Conservation (phyloP, 2,113 vertebrate genomes). For the Forbesichthys papilliferus region DNA sequence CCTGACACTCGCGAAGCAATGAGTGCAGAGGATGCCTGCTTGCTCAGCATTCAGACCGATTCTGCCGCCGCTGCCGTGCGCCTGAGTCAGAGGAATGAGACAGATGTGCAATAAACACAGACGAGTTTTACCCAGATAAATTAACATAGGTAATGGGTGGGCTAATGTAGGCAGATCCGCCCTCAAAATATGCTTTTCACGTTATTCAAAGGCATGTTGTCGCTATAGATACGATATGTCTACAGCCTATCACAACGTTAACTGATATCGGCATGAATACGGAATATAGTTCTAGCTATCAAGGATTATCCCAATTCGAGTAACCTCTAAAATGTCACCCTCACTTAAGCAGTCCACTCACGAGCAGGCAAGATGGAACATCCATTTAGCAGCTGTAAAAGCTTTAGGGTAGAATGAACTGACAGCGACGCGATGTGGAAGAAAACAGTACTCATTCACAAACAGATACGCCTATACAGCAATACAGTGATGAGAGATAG, state of each 20-base stretch:
- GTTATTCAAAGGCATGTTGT: too few relatives aligned
- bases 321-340: constrained; percentile 43
- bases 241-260: not conserved
- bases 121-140: too few relatives aligned
- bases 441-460: not conserved
- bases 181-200: constrained; percentile 12
- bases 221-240: not conserved
- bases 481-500: not conserved
- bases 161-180: too few relatives aligned
- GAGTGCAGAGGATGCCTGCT: constrained; percentile 29
- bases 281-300: not conserved
- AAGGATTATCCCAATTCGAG: constrained; percentile 16
- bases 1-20: constrained; percentile 13
- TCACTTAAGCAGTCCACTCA: constrained; percentile 58
- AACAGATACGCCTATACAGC: not conserved
- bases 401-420: not conserved
- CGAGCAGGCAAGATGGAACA: constrained; percentile 37
- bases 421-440: constrained; percentile 40
- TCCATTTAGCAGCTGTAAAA: constrained; percentile 14
- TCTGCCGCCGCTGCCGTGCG: not conserved
- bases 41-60: constrained; percentile 6
- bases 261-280: not conserved
- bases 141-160: too few relatives aligned
- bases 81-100: too few relatives aligned
- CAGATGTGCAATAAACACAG: too few relatives aligned